Percentiles rank a stretch among this genome's conserved stretches.
These are phyloP conservation scores for Apotomis capreana DNA, from an alignment of 2,888 invertebrate species.

Conservation along the genomic window DNA sequence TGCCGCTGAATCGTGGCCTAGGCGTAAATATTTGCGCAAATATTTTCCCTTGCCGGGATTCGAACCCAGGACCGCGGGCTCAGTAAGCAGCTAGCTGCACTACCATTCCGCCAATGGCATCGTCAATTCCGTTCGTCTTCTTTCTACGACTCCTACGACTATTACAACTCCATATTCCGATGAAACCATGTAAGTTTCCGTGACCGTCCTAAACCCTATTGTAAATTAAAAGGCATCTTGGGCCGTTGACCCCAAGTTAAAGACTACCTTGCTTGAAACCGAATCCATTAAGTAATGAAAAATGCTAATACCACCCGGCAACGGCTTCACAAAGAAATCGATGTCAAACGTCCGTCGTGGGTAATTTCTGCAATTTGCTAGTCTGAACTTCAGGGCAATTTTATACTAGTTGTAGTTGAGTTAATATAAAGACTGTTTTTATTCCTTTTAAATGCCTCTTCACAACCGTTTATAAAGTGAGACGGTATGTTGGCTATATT, in stretches of 20 bases:
- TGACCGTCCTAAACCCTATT: conserved; percentile 12
- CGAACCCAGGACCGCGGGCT: too few relatives aligned
- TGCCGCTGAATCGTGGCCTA: too few relatives aligned
- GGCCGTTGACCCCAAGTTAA: conserved; percentile 19
- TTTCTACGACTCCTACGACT: too few relatives aligned
- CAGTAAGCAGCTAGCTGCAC: too few relatives aligned
- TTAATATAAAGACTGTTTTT: background rate
- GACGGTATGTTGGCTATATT: background rate
- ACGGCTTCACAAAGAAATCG: conserved; percentile 33
- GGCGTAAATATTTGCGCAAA: too few relatives aligned
- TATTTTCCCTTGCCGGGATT: too few relatives aligned
- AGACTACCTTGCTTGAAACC: conserved; percentile 25
- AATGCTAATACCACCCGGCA: conserved; percentile 31
- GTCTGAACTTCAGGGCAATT: conserved; percentile 31
- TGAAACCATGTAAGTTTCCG: conserved; percentile 9
- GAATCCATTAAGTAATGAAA: conserved; percentile 37
- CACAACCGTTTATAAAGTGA: conserved; percentile 5
- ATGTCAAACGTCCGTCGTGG: conserved; percentile 26
- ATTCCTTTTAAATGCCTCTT: background rate
- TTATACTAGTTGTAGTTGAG: conserved; percentile 3
- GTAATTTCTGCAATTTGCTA: conserved; percentile 37
- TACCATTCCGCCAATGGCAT: too few relatives aligned
- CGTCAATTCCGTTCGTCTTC: too few relatives aligned
- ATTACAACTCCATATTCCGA: too few relatives aligned
- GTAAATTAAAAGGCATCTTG: conserved; percentile 24